phyloP scores from a whole-genome alignment of 2,113 vertebrate species.

The Tinamus guttatus region DNA sequence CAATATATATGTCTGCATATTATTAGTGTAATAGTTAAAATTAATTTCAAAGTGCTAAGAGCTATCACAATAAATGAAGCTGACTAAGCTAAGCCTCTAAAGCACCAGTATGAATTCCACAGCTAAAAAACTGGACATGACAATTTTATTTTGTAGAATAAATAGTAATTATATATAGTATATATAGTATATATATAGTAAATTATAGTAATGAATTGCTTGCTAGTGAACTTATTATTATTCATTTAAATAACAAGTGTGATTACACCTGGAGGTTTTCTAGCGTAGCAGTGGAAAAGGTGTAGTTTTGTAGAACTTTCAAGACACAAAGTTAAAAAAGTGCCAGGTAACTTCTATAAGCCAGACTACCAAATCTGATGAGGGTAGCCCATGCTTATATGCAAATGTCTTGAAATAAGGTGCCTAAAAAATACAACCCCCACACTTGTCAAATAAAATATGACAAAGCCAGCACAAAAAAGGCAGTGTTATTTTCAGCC shows the following conservation, averaged over 20 bases:
- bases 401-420: neutral
- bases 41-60: neutral
- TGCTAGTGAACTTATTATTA: neutral
- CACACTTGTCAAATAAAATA: neutral
- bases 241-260: neutral
- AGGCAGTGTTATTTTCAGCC: conserved; percentile 20
- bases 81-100: neutral
- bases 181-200: no score
- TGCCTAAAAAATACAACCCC: neutral
- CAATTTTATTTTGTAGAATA: neutral
- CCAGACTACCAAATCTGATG: neutral
- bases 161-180: no score
- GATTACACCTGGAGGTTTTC: neutral
- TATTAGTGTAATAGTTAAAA: neutral
- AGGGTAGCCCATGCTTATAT: neutral
- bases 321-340: neutral
- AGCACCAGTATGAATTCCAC: neutral
- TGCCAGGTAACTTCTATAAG: neutral
- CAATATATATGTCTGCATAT: neutral
- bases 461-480: conserved; percentile 11
- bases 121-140: neutral
- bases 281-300: neutral
- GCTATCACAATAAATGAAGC: neutral
- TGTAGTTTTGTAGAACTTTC: neutral
- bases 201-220: neutral